Base-by-base conservation (phyloP, 2,888 invertebrate genomes). In the Ischnura elegans region DNA sequence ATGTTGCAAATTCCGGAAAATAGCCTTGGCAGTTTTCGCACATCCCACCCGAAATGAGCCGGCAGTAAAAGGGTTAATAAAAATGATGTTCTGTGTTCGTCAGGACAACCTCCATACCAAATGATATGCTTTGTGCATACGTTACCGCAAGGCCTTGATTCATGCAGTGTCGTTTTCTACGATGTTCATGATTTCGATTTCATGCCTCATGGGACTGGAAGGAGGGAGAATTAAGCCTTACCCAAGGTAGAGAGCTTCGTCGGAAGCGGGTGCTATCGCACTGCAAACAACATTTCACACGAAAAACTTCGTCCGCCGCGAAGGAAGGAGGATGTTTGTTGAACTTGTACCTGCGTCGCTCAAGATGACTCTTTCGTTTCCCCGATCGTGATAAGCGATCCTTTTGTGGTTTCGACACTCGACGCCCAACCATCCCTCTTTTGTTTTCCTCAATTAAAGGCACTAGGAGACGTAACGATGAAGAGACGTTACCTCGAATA, bases 351-450 rank as follows among this genome's bases (percentile, higher is more conserved):
- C 76, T 76, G 16, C 51, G 29, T 36, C 36, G 29, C 25, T 0
- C 36, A 76, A 25, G 76, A 76, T 76, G 76, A 76, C 4, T 36
- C 25, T 76, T 16, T 76, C 76, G 19, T 51, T 51, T 51, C 51
- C 51, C 8, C 29, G 66, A 36, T 29, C 5, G 76, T 8, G 76
- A 76, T 76, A 76, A 76, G 76, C 76, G 36, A 66, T 66, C 29
- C 66, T 29, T 76, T 76, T 76, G 76, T 51, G 16, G 51, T 76
- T 76, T 76, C 76, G 76, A 76, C 76, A 76, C 76, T 76, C 36
- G 10, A n/a, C 36, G 25, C 13, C 16, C 25, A 61, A 25, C 6
- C 61, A 21, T 76, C 76, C 76, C 36, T 76, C 36, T 76, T 36
- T 76, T 76, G 10, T 76, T 36, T 36, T 76, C 36, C 66, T 66